phyloP scores from a whole-genome alignment of 2,113 vertebrate species.

The Lota lota region DNA sequence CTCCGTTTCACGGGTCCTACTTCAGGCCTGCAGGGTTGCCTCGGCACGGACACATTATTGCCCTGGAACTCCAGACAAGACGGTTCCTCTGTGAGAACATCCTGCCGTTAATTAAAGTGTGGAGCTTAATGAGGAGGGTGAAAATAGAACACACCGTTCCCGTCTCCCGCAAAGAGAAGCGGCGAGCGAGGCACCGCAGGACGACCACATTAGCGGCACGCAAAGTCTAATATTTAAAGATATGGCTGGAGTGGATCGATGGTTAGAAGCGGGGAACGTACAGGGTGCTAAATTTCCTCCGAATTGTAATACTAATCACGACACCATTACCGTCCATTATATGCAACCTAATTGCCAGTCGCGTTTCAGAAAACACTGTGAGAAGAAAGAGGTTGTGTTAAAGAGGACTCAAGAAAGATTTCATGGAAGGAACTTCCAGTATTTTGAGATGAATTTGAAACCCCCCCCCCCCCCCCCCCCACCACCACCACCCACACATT shows the following conservation, averaged over 20 bases:
- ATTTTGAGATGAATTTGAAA: no score
- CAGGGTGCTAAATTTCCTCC: not conserved
- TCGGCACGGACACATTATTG: conserved; percentile 37
- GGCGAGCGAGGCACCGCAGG: not conserved
- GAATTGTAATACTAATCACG: conserved; percentile 18
- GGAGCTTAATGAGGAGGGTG: conserved; percentile 59
- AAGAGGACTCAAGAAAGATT: no score
- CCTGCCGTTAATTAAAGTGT: conserved; percentile 68
- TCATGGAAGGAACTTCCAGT: no score
- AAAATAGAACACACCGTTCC: conserved; percentile 54
- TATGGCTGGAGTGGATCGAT: no score
- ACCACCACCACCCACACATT: no score
- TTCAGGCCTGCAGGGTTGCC: conserved; percentile 1
- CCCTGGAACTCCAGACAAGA: conserved; percentile 46
- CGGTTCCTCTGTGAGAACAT: conserved; percentile 55
- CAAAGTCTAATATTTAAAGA: not conserved
- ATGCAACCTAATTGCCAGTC: no score
- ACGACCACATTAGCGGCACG: not conserved
- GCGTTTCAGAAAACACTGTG: not conserved
- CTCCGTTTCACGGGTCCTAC: not conserved
- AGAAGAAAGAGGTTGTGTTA: no score
- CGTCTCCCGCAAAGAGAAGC: conserved; percentile 27
- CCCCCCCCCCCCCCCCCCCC: no score
- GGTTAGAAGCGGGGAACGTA: no score
- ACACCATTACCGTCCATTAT: conserved; percentile 13